Base-by-base conservation (phyloP, 2,797 vertebrate genomes). In the Tiaroga cobitis region DNA sequence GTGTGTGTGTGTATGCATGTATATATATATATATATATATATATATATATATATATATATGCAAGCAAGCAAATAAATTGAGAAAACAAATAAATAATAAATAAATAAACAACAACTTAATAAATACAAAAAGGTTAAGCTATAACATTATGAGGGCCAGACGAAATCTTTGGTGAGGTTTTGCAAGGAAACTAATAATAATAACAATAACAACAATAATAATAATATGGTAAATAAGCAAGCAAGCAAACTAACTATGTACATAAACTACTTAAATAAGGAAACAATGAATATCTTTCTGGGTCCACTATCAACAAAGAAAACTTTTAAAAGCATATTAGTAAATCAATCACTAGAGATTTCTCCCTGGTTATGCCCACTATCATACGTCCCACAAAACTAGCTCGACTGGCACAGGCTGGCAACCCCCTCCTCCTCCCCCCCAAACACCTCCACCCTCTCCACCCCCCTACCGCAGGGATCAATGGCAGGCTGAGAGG, bases 401-500 rank as follows among this genome's bases (percentile, higher is more conserved):
- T 49, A 51, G 11, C 61, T 49, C 15, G 1, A 29, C 41, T 32
- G 11, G 61, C 61, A 34, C 78, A 68, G 21, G 26, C 78, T 80
- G 59, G 26, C 59, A 80, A 15, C 29, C n/a, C 76, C n/a, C 29
- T 9, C n/a, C 15, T 37, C 15, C 56, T n/a, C 15, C 26, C 26
- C 13, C 6, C 26, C 18, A 18, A 46, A 21, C 54, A 61, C 56
- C 76, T 26, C 13, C 73, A 5, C 29, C 32, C 7, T 24, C 73
- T 76, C 56, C 16, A 3, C 89, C 39, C 83, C 37, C 89, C 88
- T 34, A 89, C 87, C 77, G 87, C 80, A 39, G 84, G 92, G 92
- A 94, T 94, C 94, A 93, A 92, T 41, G 56, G 54, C 51, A 78
- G 37, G 49, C 91, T 89, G 86, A 88, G 90, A 91, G 89, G 89